These are phyloP conservation scores for Emys orbicularis DNA, from an alignment of 2,797 vertebrate species.

Conservation along the genomic window DNA sequence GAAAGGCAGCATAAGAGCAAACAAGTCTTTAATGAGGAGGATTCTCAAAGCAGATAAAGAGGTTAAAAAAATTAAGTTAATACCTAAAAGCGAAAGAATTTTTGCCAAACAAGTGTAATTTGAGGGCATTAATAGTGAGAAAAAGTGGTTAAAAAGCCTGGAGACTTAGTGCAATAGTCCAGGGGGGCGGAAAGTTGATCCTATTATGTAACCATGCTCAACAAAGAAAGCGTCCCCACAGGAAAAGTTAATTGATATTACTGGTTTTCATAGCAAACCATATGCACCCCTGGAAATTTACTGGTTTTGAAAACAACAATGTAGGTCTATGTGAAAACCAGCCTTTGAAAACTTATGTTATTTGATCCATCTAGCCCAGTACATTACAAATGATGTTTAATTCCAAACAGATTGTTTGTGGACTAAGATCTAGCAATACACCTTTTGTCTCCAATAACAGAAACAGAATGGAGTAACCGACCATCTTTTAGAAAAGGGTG, in stretches of 20 bases:
- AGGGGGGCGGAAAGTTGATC: not conserved
- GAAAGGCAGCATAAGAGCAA: not conserved
- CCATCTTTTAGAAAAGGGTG: slow-evolving; percentile 41
- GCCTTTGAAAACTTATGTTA: not conserved
- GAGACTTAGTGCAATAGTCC: not conserved
- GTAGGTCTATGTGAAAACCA: not conserved
- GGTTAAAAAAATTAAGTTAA: not conserved
- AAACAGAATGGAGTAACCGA: not conserved
- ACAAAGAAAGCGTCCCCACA: accelerated
- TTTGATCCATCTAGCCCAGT: not conserved
- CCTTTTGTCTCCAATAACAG: not conserved
- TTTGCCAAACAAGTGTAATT: not conserved
- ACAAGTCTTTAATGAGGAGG: not conserved
- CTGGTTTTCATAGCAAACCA: not conserved
- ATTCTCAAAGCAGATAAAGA: not conserved
- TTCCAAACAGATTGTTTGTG: not conserved
- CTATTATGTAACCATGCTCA: accelerated
- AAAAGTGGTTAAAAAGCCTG: not conserved
- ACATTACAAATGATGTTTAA: not conserved
- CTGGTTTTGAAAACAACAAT: not conserved
- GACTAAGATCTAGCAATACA: not conserved
- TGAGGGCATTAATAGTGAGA: not conserved
- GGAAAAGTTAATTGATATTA: not conserved
- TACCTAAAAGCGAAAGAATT: not conserved
- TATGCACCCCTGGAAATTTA: not conserved